Evolutionary conservation across 2,797 vertebrate species (phyloP), one percentile per base, ranked within the genome.

Genomic region (Coregonus suidteri): DNA sequence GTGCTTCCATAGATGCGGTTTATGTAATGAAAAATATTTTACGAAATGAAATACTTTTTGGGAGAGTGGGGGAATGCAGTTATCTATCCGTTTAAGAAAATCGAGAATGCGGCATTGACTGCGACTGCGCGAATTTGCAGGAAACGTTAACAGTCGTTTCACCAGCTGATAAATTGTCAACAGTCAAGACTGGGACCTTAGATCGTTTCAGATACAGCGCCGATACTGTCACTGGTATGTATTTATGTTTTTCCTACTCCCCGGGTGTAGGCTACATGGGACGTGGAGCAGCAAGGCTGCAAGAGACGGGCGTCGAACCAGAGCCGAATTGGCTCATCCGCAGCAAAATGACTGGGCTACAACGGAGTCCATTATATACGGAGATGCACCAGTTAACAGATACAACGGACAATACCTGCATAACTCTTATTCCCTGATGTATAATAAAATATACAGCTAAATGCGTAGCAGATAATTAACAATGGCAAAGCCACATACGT

Each of bases 81-180:
- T 51, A 52, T 68, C 31, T 65, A 31, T 47, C 53, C 69, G 53
- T 66, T 3, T 6, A 56, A 5, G 72, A 37, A 30, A 15, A 6
- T 30, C 85, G 87, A 90, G 88, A 88, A 83, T 90, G 91, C 88
- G 82, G 53, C 78, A 87, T 2, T 30, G 67, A 88, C 6, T 67
- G 91, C 93, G 93, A 88, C 37, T 91, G 94, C 93, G 93, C 88
- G 0, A 0, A 0, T 20, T 52, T 88, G 77, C 92, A 88, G 94
- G 94, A 95, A 95, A 92, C 59, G 87, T 75, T 86, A 76, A 74
- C 76, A 11, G 89, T 83, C 75, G 64, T 53, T 80, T 77, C 52
- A 83, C 79, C 94, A 93, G 93, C 92, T 94, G 93, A 93, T 86
- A 84, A 84, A 89, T 85, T 91, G 91, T 94, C 92, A 93, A 93